Evolutionary conservation across 2,797 vertebrate genomes (phyloP).

Genomic region (Danio choprae): DNA sequence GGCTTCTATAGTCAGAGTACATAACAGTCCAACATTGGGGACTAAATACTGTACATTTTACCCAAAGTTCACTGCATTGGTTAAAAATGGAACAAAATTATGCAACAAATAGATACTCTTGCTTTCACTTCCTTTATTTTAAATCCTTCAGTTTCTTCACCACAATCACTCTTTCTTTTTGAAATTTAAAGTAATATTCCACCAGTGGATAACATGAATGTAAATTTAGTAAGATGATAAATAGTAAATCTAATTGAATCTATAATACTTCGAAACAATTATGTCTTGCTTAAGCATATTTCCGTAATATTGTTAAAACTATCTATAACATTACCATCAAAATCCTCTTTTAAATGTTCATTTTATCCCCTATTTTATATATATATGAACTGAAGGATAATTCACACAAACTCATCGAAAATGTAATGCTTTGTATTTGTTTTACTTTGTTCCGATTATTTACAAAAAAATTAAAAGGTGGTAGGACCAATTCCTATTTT

Average conservation of each 20-base stretch:
- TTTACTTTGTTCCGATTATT: too few species aligned
- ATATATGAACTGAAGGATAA: too few species aligned
- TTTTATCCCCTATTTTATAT: too few species aligned
- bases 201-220: not conserved
- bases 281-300: not conserved
- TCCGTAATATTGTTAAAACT: too few species aligned
- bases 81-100: conserved; percentile 57
- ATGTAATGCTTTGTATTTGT: too few species aligned
- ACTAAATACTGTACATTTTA: not conserved
- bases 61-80: conserved; percentile 51
- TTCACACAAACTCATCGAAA: too few species aligned
- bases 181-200: not conserved
- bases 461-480: too few species aligned
- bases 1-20: not conserved
- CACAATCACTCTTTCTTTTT: conserved; percentile 4
- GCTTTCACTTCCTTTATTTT: conserved; percentile 61
- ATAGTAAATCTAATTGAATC: not conserved
- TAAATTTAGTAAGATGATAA: not conserved
- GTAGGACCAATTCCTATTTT: not conserved
- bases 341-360: not conserved
- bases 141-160: conserved; percentile 11
- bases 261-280: not conserved
- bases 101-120: conserved; percentile 40
- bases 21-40: not conserved
- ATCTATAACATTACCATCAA: not conserved